Evolutionary conservation across 2,888 invertebrate genomes (phyloP), one percentile per base, ranked within the genome.

Genomic region (Calliscelio sp.): DNA sequence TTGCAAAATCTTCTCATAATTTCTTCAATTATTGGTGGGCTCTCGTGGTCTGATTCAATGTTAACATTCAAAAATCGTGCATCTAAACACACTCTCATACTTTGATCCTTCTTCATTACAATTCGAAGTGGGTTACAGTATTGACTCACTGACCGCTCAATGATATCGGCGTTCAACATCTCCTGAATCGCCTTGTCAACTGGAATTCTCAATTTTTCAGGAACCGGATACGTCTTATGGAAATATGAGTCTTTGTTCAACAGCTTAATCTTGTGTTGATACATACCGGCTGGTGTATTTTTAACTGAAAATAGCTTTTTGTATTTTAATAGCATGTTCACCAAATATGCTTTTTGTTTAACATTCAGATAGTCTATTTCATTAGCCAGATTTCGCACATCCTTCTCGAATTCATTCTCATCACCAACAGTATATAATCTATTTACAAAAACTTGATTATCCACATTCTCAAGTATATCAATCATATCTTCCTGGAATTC

Each of bases 101-200:
- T 75, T 2, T 88, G 88, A 68, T 91, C 89, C 41, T 90, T 90
- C 57, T 91, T 28, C 8, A 28, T 91, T 0, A 89, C 88, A 6
- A 89, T 87, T 3, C 89, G 87, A 20, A 91, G 53, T 0, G 91
- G 91, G 63, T 89, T 90, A n/a, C 88, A 85, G 85, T 86, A 90
- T 0, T 86, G 85, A n/a, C 89, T 89, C 5, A 88, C 83, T 10
- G 87, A 87, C 44, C 88, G 51, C 51, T 87, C 87, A 25, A 90
- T 90, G 4, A 90, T 28, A 28, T 28, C 28, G 4, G 28, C 28
- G 86, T 1, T 89, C 89, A 89, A 53, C 88, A 91, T 89, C 63
- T 89, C 83, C 8, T 84, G 10, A 6, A 28, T 28, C 28, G 28
- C 28, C 4, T 6, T 28, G 8, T 28, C 28, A 6, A 90, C 88